Percentiles rank a stretch among this genome's conserved stretches.
Conservation (phyloP, 1,140 invertebrate genomes). For the Diplogasteroides magnus region DNA sequence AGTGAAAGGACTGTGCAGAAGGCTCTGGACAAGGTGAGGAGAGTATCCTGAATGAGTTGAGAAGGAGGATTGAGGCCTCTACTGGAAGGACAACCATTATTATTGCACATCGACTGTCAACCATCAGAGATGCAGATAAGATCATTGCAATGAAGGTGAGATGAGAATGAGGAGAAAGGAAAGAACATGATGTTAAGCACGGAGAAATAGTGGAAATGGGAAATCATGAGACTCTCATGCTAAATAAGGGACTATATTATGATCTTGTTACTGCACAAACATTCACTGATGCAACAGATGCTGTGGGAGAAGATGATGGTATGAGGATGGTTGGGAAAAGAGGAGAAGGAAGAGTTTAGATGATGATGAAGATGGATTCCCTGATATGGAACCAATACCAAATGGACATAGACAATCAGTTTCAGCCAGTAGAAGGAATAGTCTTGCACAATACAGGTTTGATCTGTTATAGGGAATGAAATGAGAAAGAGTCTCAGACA, state of each 20-base stretch:
- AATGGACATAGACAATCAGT: slow-evolving; percentile 14
- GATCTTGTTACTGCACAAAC: slow-evolving; percentile 63
- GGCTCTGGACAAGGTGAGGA: slow-evolving; percentile 26
- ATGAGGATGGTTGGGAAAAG: too few relatives aligned
- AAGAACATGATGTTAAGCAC: slow-evolving; percentile 56
- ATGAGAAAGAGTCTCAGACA: not conserved
- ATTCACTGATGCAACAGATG: slow-evolving; percentile 29
- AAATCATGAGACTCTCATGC: slow-evolving; percentile 60
- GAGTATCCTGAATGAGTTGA: too few relatives aligned
- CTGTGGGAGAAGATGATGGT: slow-evolving; percentile 5
- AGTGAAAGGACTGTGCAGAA: slow-evolving; percentile 28
- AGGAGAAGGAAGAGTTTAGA: not conserved
- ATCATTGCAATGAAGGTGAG: slow-evolving; percentile 55
- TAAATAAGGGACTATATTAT: slow-evolving; percentile 56
- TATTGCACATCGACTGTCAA: slow-evolving; percentile 72
- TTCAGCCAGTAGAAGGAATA: slow-evolving; percentile 5
- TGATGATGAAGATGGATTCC: slow-evolving; percentile 5
- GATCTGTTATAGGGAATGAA: not conserved
- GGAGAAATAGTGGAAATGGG: slow-evolving; percentile 48
- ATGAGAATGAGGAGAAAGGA: slow-evolving; percentile 44
- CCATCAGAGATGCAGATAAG: slow-evolving; percentile 67
- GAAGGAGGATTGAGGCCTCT: slow-evolving; percentile 29
- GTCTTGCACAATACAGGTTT: slow-evolving; percentile 5
- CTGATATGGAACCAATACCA: slow-evolving; percentile 6
- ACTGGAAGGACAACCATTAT: slow-evolving; percentile 67